Conservation (phyloP, 2,888 invertebrate genomes). For the Argyresthia goedartella region DNA sequence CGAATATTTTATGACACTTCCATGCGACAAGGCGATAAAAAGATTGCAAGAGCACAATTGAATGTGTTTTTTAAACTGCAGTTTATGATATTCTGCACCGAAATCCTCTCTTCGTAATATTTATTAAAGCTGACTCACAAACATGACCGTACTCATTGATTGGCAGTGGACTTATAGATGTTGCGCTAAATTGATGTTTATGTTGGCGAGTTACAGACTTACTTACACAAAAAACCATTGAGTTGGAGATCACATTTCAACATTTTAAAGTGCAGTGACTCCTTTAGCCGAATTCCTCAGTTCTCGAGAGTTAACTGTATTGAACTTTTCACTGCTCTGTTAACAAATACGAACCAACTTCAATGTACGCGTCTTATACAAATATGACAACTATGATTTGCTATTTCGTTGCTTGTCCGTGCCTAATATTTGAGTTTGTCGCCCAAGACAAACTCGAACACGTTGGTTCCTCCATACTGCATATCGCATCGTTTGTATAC, state of each 20-base stretch:
- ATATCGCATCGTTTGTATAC: not conserved
- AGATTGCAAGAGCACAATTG: not conserved
- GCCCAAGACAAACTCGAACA: constrained; percentile 48
- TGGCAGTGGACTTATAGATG: too few species aligned
- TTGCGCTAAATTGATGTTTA: too few species aligned
- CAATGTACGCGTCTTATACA: constrained; percentile 50
- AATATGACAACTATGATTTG: constrained; percentile 45
- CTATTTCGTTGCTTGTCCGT: constrained; percentile 56
- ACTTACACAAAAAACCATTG: too few species aligned
- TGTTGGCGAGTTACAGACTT: too few species aligned
- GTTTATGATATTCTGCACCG: too few species aligned
- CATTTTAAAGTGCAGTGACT: too few species aligned
- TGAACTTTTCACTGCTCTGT: constrained; percentile 47
- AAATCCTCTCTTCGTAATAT: too few species aligned
- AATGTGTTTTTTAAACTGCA: too few species aligned
- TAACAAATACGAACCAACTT: constrained; percentile 47
- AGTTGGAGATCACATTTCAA: too few species aligned
- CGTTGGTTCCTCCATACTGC: constrained; percentile 11
- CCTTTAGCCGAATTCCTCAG: not conserved
- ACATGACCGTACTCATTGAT: too few species aligned
- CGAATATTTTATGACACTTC: not conserved
- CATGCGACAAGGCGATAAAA: not conserved
- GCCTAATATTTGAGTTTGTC: constrained; percentile 62
- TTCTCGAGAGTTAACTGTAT: constrained; percentile 56
- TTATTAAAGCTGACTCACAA: too few species aligned